phyloP scores from a whole-genome alignment of 2,797 vertebrate species.

The Pelodytes ibericus region DNA sequence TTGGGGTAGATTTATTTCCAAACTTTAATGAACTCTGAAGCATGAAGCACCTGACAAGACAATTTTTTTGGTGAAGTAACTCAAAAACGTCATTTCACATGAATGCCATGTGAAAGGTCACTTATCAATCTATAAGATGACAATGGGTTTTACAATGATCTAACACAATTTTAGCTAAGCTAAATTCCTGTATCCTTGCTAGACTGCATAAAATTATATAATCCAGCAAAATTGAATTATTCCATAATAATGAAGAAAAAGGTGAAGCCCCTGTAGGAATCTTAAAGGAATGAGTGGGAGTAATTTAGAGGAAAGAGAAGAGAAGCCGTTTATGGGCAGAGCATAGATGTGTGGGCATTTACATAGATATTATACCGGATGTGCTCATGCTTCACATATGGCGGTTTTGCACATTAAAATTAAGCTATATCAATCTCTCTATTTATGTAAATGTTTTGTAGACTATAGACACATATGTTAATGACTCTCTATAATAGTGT shows the following conservation, averaged over 20 bases:
- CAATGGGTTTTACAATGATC: constrained; percentile 26
- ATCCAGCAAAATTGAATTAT: constrained; percentile 1
- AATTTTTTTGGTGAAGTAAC: constrained; percentile 32
- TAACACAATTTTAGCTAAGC: too few relatives aligned
- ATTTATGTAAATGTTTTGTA: too few relatives aligned
- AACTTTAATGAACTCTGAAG: constrained; percentile 22
- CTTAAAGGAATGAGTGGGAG: not conserved
- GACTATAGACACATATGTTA: too few relatives aligned
- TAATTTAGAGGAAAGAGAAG: too few relatives aligned
- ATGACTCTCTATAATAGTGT: too few relatives aligned
- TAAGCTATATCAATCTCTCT: too few relatives aligned
- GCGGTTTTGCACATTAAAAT: too few relatives aligned
- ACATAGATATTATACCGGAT: too few relatives aligned
- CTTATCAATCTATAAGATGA: constrained; percentile 33
- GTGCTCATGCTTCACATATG: too few relatives aligned
- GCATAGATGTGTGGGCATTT: too few relatives aligned
- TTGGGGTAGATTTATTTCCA: constrained; percentile 14
- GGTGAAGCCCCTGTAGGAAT: not conserved
- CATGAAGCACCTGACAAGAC: constrained; percentile 18
- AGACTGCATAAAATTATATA: not conserved
- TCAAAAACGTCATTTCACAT: constrained; percentile 25
- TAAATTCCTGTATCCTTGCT: too few relatives aligned
- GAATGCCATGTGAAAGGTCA: constrained; percentile 44
- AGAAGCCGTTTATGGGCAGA: too few relatives aligned
- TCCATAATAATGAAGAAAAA: constrained; percentile 1